Conservation (phyloP, 1,140 invertebrate species). For the Lepidurus arcticus region DNA sequence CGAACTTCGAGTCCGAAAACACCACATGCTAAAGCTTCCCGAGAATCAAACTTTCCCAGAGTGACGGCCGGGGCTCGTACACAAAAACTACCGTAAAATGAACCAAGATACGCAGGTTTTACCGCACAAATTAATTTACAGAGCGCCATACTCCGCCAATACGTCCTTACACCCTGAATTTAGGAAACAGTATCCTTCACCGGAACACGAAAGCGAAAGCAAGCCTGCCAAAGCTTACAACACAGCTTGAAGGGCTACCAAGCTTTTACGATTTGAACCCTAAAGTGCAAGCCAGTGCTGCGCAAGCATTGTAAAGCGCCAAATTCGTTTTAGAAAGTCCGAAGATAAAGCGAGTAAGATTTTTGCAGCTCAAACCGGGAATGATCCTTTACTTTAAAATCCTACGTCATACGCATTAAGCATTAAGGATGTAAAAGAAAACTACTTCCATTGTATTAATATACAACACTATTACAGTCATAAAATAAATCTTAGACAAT, state of each 20-base stretch:
- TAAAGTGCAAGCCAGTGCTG: not conserved
- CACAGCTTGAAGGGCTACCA: not conserved
- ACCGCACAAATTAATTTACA: constrained; percentile 11
- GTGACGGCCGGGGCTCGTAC: not conserved
- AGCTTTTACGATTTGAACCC: not conserved
- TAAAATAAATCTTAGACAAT: too few relatives aligned
- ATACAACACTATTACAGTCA: not conserved
- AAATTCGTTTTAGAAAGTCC: not conserved
- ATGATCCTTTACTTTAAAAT: constrained; percentile 3
- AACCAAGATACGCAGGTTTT: not conserved
- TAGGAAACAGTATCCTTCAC: not conserved
- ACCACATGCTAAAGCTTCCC: constrained; percentile 2
- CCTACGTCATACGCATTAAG: not conserved
- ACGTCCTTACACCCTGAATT: not conserved
- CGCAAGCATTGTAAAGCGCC: not conserved
- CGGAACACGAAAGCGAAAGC: not conserved
- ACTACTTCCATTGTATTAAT: not conserved
- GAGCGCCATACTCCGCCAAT: not conserved
- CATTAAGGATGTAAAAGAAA: not conserved
- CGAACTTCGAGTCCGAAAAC: not conserved
- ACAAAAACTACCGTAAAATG: not conserved
- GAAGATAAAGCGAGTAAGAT: not conserved
- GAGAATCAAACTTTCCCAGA: not conserved
- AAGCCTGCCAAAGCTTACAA: not conserved
- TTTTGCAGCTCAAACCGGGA: not conserved